Percentiles rank a stretch among this genome's conserved stretches.
These are phyloP conservation scores for Lypha dubia DNA, from an alignment of 2,888 invertebrate genomes.

Conservation along the genomic window DNA sequence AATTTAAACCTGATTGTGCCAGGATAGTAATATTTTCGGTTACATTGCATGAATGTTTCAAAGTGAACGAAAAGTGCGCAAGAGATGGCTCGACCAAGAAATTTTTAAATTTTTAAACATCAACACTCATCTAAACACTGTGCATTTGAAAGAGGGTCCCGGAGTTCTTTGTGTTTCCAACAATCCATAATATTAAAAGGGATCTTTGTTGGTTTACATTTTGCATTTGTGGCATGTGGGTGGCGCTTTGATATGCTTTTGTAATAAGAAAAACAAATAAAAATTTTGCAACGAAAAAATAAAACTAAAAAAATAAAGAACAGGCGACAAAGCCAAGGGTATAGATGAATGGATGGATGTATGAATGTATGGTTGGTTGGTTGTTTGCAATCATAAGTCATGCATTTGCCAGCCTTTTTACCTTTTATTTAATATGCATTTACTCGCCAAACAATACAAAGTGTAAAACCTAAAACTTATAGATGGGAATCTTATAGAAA, in stretches of 20 bases:
- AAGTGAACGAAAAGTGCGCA: too few relatives aligned
- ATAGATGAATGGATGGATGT: slow-evolving; percentile 8
- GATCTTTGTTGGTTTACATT: slow-evolving; percentile 10
- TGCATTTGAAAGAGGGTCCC: slow-evolving; percentile 29
- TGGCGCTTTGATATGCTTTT: slow-evolving; percentile 72
- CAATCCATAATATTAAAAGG: slow-evolving; percentile 51
- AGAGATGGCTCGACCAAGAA: neutral
- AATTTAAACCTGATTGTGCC: too few relatives aligned
- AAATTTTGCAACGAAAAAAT: slow-evolving; percentile 39
- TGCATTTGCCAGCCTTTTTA: slow-evolving; percentile 64
- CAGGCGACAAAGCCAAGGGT: slow-evolving; percentile 64
- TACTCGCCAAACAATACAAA: slow-evolving; percentile 47
- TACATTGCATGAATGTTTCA: too few relatives aligned
- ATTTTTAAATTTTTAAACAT: neutral
- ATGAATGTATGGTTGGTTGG: slow-evolving; percentile 5
- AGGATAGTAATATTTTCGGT: too few relatives aligned
- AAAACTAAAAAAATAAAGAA: slow-evolving; percentile 30
- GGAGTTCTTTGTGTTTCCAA: slow-evolving; percentile 30
- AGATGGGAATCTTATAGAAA: slow-evolving; percentile 64
- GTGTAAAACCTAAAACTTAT: slow-evolving; percentile 9
- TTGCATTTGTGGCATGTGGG: slow-evolving; percentile 66
- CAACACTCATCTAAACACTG: neutral
- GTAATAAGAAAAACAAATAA: slow-evolving; percentile 45
- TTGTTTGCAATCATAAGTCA: slow-evolving; percentile 53
- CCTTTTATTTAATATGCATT: slow-evolving; percentile 57